Base-by-base conservation (phyloP, 1,140 invertebrate species). In the Cotesia vestalis region DNA sequence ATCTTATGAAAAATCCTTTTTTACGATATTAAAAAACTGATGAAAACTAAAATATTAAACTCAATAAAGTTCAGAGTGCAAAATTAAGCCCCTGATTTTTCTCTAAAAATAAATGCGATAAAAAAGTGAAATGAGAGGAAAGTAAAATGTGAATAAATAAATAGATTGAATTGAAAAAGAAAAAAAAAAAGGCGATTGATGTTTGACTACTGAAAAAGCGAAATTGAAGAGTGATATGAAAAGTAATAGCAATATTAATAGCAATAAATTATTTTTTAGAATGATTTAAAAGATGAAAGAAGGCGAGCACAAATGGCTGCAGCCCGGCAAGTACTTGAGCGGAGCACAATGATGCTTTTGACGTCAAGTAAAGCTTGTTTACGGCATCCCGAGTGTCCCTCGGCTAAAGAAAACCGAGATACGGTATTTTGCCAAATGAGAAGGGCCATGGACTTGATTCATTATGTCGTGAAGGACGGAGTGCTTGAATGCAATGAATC, bases 361-460 rank as follows among this genome's bases (percentile, higher is more conserved):
- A 98, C 97, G 9, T 96, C 98, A 27, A 98, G 97, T 74, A 99
- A 98, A 91, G 92, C 96, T 8, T 97, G 96, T 81, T 86, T 99
- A 61, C 90, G 97, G 76, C 98, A 99, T 88, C 97, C 97, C 0
- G 96, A 99, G 74, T 96, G 96, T 87, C 90, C 92, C 64, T 94
- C 95, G 38, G 95, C 97, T 0, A 90, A 95, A 72, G 95, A 98
- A 84, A 99, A 98, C 86, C 89, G 98, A 6, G 97, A 99, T 83
- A 98, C 97, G 0, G 97, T 99, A 4, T 97, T 98, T 87, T 96
- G 95, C 81, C 96, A 98, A 86, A 99, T 99, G 94, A 89, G 97
- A 73, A 90, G 96, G 74, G 96, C 97, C 14, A 96, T 99, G 92
- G 96, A 99, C 85, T 90, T 99, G 52, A 97, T 99, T 80, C 97